phyloP scores from a whole-genome alignment of 2,888 invertebrate species.

The Brachynemurus nebulosus region DNA sequence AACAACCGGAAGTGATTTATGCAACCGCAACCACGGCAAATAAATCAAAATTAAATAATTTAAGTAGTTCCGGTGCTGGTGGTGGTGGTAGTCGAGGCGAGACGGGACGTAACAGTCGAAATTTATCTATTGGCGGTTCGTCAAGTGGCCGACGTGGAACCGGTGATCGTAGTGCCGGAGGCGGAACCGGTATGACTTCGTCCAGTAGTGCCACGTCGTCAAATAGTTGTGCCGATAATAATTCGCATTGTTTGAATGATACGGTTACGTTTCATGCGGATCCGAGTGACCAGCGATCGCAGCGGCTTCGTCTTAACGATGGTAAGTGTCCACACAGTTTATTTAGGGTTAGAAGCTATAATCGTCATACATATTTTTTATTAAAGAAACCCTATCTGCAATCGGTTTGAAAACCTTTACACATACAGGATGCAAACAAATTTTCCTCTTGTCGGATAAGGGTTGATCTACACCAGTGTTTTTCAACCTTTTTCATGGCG shows the following conservation, averaged over 20 bases:
- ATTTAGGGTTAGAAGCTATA: too few species aligned
- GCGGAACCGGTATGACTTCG: constrained; percentile 39
- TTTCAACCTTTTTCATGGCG: too few species aligned
- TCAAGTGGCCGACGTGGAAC: constrained; percentile 28
- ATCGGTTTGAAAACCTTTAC: too few species aligned
- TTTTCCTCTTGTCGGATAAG: too few species aligned
- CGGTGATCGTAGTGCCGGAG: constrained; percentile 27
- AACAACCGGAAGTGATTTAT: constrained; percentile 27
- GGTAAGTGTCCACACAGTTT: too few species aligned
- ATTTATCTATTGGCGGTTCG: constrained; percentile 28
- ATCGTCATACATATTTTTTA: too few species aligned
- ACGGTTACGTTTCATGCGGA: constrained; percentile 29
- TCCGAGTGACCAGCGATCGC: constrained; percentile 21
- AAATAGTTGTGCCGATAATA: constrained; percentile 30
- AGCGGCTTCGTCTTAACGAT: constrained; percentile 28
- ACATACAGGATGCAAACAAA: too few species aligned
- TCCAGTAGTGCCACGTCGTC: constrained; percentile 40
- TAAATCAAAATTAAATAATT: constrained; percentile 2
- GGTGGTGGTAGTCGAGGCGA: constrained; percentile 12
- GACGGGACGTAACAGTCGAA: constrained; percentile 25
- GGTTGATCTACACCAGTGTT: too few species aligned
- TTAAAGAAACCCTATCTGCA: too few species aligned
- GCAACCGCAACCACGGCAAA: constrained; percentile 11
- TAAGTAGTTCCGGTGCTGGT: neutral
- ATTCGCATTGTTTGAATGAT: constrained; percentile 13